Evolutionary conservation across 2,888 invertebrate genomes (phyloP), one percentile per base, ranked within the genome.

Genomic region (Psylliodes chrysocephalus): DNA sequence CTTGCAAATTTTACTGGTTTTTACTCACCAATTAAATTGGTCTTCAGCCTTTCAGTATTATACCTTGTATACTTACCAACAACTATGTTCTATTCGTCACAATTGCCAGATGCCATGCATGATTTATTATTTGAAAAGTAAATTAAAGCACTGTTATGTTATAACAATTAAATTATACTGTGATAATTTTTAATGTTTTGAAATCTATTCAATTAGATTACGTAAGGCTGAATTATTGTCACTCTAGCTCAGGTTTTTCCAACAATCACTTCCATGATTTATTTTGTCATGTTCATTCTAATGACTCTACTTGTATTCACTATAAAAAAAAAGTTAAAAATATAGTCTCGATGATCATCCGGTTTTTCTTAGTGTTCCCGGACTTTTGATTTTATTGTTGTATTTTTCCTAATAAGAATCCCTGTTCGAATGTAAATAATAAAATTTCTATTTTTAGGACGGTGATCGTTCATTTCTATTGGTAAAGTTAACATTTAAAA

Each of bases 121-220:
- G 33, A 55, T 19, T 17, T 14, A 49, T 49, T 19, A 25, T 51
- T 17, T 18, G 35, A 17, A 44, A 44, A 30, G 1, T 17, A 44
- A 30, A 55, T 42, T 44, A 28, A 42, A 44, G 8, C 28, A 55
- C 44, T 22, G 28, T 44, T 30, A 15, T 22, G 28, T 44, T 30
- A 15, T 1, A 35, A 35, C 14, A 55, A 42, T 55, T 55, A 18
- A 55, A 55, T 55, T 55, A 54, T 28, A 40, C 40, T 25, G 25
- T 55, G 44, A 30, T 44, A 7, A 12, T 22, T 46, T 22, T 19
- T 22, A 44, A 17, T 30, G 54, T 54, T 54, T 28, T 25, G 17
- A 22, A 30, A n/a, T 56, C 56, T 33, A 56, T 56, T 47, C 46
- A 46, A 56, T 54, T 25, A 40, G 1, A 17, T 56, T 56, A 56